These are phyloP conservation scores for Oostethus manadensis DNA, from an alignment of 2,113 vertebrate genomes.

Conservation along the genomic window DNA sequence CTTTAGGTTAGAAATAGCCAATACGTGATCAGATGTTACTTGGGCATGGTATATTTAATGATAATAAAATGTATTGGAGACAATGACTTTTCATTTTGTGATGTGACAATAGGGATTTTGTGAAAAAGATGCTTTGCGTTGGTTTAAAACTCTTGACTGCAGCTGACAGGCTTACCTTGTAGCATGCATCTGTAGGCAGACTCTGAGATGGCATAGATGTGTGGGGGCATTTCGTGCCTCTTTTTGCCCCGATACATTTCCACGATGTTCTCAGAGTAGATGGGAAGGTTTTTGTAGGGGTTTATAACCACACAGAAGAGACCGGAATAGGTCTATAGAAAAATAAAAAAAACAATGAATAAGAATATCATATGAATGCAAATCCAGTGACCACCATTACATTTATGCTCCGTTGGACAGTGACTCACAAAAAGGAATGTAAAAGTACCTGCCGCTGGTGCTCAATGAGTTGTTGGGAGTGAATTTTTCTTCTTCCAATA, in stretches of 20 bases:
- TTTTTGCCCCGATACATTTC: constrained; percentile 99
- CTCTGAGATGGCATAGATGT: constrained; percentile 98
- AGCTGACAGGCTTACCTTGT: constrained; percentile 79
- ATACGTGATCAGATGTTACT: too few relatives aligned
- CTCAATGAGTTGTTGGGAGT: background rate
- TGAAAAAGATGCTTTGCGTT: background rate
- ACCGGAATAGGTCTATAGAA: constrained; percentile 89
- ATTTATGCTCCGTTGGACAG: background rate
- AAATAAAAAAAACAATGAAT: constrained; percentile 9
- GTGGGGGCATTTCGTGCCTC: constrained; percentile 96
- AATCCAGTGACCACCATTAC: background rate
- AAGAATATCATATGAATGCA: background rate
- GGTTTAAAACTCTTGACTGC: background rate
- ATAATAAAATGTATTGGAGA: too few relatives aligned
- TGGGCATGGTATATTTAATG: too few relatives aligned
- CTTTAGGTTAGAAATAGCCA: too few relatives aligned
- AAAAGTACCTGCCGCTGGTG: background rate
- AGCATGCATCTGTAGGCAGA: constrained; percentile 98
- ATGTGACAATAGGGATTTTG: background rate
- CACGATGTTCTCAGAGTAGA: constrained; percentile 97
- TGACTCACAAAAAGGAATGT: background rate
- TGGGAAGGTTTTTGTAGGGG: constrained; percentile 98
- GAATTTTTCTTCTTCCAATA: background rate
- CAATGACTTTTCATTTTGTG: too few relatives aligned
- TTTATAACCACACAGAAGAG: constrained; percentile 99